Evolutionary conservation across 2,888 invertebrate genomes (phyloP).

Genomic region (Agrotis clavis): DNA sequence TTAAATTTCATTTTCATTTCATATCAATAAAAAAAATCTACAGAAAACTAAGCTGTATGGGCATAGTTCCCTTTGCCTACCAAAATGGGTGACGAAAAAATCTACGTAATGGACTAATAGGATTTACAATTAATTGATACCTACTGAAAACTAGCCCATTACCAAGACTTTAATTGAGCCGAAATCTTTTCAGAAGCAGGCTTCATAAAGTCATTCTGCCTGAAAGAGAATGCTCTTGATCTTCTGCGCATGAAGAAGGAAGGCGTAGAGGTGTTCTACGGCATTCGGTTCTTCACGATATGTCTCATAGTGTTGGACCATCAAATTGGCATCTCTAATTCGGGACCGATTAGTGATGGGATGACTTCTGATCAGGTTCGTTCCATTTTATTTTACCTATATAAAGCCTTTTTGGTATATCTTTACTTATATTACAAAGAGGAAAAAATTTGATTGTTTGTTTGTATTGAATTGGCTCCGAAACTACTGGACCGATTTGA

Average conservation of each 20-base stretch:
- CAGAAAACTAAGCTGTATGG: too few relatives aligned
- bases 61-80: too few relatives aligned
- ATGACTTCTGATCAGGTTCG: constrained; percentile 89
- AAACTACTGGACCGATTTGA: too few relatives aligned
- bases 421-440: neutral
- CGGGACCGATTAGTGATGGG: constrained; percentile 91
- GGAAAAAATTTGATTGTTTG: neutral
- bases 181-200: constrained; percentile 70
- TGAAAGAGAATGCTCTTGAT: constrained; percentile 80
- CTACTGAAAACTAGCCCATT: too few relatives aligned
- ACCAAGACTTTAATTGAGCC: neutral
- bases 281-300: constrained; percentile 90
- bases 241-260: constrained; percentile 77
- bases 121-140: too few relatives aligned
- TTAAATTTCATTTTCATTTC: too few relatives aligned
- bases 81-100: too few relatives aligned
- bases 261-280: constrained; percentile 90
- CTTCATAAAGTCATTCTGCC: constrained; percentile 80
- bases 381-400: neutral
- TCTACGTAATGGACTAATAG: too few relatives aligned
- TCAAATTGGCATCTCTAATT: constrained; percentile 88
- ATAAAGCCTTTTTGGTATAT: neutral
- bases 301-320: constrained; percentile 91
- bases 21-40: too few relatives aligned
- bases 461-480: too few relatives aligned